A percentile compares a stretch with the other conserved stretches of the same genome.
These are phyloP conservation scores for Apodemia hepburni DNA, from an alignment of 2,888 invertebrate genomes.

Conservation along the genomic window DNA sequence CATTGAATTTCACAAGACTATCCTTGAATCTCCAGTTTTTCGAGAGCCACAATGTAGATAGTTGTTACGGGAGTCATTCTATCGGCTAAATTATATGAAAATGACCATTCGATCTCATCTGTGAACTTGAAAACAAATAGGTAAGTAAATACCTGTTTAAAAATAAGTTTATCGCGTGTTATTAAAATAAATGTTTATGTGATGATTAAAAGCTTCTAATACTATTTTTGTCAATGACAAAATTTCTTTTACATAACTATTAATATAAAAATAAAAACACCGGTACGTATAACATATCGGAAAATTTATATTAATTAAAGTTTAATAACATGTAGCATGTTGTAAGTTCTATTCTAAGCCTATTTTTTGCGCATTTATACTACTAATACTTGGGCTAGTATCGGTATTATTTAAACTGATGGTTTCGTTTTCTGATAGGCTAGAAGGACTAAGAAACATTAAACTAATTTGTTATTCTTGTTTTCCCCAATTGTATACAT, in stretches of 20 bases:
- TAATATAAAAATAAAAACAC: not conserved
- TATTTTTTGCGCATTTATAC: too few species aligned
- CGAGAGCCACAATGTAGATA: conserved; percentile 12
- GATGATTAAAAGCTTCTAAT: not conserved
- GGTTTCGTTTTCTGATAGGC: too few species aligned
- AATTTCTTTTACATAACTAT: conserved; percentile 2
- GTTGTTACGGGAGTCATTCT: not conserved
- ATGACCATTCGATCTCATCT: not conserved
- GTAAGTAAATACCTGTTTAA: not conserved
- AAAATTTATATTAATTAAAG: too few species aligned
- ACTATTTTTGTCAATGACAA: conserved; percentile 7
- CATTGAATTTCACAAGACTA: conserved; percentile 19
- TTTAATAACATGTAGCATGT: too few species aligned
- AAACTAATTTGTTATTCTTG: too few species aligned
- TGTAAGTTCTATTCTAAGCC: too few species aligned
- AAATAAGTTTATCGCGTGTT: conserved; percentile 3
- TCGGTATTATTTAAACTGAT: too few species aligned
- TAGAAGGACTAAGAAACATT: too few species aligned
- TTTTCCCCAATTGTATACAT: too few species aligned
- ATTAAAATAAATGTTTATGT: not conserved
- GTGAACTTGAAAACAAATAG: not conserved
- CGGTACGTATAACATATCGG: not conserved
- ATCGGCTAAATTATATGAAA: not conserved
- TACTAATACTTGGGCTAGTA: too few species aligned
- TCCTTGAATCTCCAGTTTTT: conserved; percentile 22